phyloP scores from a whole-genome alignment of 2,888 invertebrate species.

The Oeneis ivallda region DNA sequence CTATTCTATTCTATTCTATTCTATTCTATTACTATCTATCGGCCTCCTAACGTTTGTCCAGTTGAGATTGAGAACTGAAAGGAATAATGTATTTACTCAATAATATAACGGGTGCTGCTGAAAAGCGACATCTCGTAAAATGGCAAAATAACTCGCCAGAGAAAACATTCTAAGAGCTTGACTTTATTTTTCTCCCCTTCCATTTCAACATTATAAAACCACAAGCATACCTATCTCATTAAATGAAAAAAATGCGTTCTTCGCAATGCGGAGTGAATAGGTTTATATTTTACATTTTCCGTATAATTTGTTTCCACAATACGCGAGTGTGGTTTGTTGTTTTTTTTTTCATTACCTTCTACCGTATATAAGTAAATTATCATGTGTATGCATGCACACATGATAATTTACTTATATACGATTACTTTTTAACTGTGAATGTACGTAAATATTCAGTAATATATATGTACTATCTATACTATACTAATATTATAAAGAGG shows the following conservation, averaged over 20 bases:
- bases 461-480: too few species aligned
- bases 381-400: conserved; percentile 16
- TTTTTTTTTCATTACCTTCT: conserved; percentile 17
- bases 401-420: not conserved
- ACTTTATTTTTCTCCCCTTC: conserved; percentile 11
- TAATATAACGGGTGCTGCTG: not conserved
- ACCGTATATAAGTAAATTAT: too few species aligned
- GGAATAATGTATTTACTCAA: conserved; percentile 4
- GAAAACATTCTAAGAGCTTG: conserved; percentile 18
- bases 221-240: conserved; percentile 15
- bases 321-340: conserved; percentile 6
- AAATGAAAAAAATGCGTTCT: conserved; percentile 19
- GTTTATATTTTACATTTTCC: conserved; percentile 27
- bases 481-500: too few species aligned
- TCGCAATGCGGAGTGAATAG: conserved; percentile 19
- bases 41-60: too few species aligned
- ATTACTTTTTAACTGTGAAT: not conserved
- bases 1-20: too few species aligned
- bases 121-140: conserved; percentile 1
- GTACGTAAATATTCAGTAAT: not conserved
- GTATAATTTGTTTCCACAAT: conserved; percentile 24
- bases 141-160: conserved; percentile 10
- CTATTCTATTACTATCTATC: too few species aligned
- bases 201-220: conserved; percentile 18
- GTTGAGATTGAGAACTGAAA: not conserved